phyloP scores from a whole-genome alignment of 1,140 invertebrate genomes.

The Orussus abietinus region DNA sequence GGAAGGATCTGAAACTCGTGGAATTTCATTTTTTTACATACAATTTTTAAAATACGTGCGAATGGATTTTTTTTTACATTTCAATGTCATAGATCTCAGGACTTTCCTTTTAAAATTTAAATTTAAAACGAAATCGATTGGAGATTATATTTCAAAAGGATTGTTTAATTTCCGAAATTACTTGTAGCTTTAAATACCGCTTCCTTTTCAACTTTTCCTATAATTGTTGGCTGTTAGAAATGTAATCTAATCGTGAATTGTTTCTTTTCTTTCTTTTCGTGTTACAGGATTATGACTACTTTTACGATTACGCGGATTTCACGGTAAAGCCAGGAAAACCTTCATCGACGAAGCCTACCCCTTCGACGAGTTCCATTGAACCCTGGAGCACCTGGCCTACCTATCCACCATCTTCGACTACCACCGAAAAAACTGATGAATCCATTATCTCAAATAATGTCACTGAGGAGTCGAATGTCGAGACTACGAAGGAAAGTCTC shows the following conservation, averaged over 20 bases:
- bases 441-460: neutral
- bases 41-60: no score
- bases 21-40: no score
- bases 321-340: slow-evolving; percentile 41
- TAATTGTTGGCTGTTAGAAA: slow-evolving; percentile 2
- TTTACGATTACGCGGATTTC: slow-evolving; percentile 53
- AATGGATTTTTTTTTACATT: no score
- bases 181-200: no score
- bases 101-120: slow-evolving; percentile 1
- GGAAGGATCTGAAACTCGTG: no score
- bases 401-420: slow-evolving; percentile 6
- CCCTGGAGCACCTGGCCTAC: slow-evolving; percentile 17
- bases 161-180: no score
- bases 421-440: neutral
- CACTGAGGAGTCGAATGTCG: neutral
- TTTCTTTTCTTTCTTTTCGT: slow-evolving; percentile 4
- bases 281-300: slow-evolving; percentile 48
- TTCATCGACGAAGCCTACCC: slow-evolving; percentile 19
- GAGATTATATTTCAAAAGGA: no score
- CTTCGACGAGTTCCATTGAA: slow-evolving; percentile 13
- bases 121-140: no score
- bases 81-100: slow-evolving; percentile 3
- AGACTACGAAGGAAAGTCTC: no score
- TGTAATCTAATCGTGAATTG: slow-evolving; percentile 8
- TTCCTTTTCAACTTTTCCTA: neutral